phyloP scores from a whole-genome alignment of 2,888 invertebrate species.

The Monopis laevigella region DNA sequence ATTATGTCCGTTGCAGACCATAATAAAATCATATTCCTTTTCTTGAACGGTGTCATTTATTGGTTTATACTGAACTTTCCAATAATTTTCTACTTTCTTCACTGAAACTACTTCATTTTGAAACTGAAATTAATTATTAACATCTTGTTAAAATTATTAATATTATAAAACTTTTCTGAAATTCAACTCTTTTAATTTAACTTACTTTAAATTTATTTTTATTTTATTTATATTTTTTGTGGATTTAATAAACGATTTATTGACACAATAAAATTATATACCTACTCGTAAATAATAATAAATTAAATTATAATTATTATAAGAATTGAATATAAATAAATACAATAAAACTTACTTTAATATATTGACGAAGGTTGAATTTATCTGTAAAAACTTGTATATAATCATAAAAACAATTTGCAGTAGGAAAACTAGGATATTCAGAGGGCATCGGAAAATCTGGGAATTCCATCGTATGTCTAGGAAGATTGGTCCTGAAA shows the following conservation, averaged over 20 bases:
- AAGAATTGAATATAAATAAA: too few species aligned
- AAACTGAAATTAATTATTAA: constrained; percentile 44
- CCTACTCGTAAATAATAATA: too few species aligned
- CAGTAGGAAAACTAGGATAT: constrained; percentile 2
- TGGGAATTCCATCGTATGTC: constrained; percentile 12
- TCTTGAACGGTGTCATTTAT: constrained; percentile 28
- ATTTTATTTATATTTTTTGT: too few species aligned
- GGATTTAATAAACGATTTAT: too few species aligned
- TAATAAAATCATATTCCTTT: constrained; percentile 69
- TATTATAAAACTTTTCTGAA: too few species aligned
- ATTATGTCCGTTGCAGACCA: constrained; percentile 74
- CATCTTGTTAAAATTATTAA: too few species aligned
- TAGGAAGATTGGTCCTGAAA: constrained; percentile 12
- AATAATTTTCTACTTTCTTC: constrained; percentile 30
- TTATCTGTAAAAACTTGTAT: constrained; percentile 4
- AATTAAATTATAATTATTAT: too few species aligned
- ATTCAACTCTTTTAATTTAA: too few species aligned
- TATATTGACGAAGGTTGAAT: constrained; percentile 4
- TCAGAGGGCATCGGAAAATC: constrained; percentile 7
- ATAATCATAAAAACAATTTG: constrained; percentile 6
- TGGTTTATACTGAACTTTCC: constrained; percentile 41
- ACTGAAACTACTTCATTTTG: constrained; percentile 41
- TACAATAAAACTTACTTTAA: constrained; percentile 10
- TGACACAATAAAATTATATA: too few species aligned
- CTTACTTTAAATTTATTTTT: too few species aligned